A percentile compares a stretch with the other conserved stretches of the same genome.
These are phyloP conservation scores for Lasius fuliginosus DNA, from an alignment of 2,888 invertebrate genomes.

Conservation along the genomic window DNA sequence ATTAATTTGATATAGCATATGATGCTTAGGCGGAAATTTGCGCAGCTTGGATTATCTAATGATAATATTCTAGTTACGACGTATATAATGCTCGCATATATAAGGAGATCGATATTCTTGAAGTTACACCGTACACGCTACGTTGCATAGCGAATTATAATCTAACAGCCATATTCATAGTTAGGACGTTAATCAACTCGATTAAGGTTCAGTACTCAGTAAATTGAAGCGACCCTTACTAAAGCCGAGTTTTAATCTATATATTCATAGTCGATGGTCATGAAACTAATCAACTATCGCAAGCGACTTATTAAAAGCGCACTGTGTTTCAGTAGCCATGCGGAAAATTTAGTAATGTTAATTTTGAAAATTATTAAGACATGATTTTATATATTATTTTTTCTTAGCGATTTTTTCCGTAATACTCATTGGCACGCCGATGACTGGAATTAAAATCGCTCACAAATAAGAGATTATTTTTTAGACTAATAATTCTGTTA, in stretches of 20 bases:
- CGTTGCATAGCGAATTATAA: slow-evolving; percentile 30
- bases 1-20: slow-evolving; percentile 9
- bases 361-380: background rate
- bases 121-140: slow-evolving; percentile 25
- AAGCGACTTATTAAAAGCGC: background rate
- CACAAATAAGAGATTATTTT: background rate
- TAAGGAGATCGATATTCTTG: slow-evolving; percentile 29
- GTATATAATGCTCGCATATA: background rate
- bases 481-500: background rate
- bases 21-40: background rate
- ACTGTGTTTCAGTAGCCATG: slow-evolving; percentile 10
- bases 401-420: background rate
- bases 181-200: slow-evolving; percentile 47
- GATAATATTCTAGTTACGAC: slow-evolving; percentile 1
- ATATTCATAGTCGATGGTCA: slow-evolving; percentile 26
- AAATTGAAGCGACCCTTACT: slow-evolving; percentile 24
- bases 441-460: background rate
- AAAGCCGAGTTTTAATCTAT: slow-evolving; percentile 43
- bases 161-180: slow-evolving; percentile 48
- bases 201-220: slow-evolving; percentile 36
- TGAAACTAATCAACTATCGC: slow-evolving; percentile 13
- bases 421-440: background rate
- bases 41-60: background rate
- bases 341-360: background rate
- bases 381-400: background rate